These are phyloP conservation scores for Iselma pallidipennis DNA, from an alignment of 2,888 invertebrate species.

Conservation along the genomic window DNA sequence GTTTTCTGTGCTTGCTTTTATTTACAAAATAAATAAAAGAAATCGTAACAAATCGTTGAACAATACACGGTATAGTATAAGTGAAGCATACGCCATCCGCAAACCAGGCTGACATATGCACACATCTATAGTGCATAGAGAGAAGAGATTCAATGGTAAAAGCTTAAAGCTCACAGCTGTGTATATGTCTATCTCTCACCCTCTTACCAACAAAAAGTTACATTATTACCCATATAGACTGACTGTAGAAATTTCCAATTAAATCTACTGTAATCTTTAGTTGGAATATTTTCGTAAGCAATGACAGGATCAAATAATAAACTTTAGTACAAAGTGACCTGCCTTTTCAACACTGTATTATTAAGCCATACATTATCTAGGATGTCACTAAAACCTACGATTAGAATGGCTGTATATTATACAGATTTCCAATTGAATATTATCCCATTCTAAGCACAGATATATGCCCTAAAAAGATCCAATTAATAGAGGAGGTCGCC, in stretches of 20 bases:
- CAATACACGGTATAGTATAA: conserved; percentile 46
- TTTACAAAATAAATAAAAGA: conserved; percentile 50
- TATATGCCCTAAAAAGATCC: conserved; percentile 32
- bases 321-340: conserved; percentile 57
- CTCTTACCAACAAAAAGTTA: conserved; percentile 44
- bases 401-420: conserved; percentile 43
- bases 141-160: conserved; percentile 42
- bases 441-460: conserved; percentile 38
- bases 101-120: conserved; percentile 54
- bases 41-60: conserved; percentile 50
- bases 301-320: conserved; percentile 56
- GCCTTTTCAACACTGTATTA: conserved; percentile 59
- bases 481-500: conserved; percentile 47
- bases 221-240: conserved; percentile 17
- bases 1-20: no score
- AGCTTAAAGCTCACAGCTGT: conserved; percentile 54
- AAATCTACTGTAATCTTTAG: conserved; percentile 36
- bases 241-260: conserved; percentile 2
- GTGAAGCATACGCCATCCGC: conserved; percentile 47
- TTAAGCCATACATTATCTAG: conserved; percentile 57
- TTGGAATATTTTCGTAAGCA: conserved; percentile 38
- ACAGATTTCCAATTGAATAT: conserved; percentile 9
- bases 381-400: conserved; percentile 51
- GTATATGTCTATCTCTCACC: conserved; percentile 39
- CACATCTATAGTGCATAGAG: conserved; percentile 35